Evolutionary conservation across 2,888 invertebrate genomes (phyloP), one percentile per base, ranked within the genome.

Genomic region (Athripsodes cinereus): DNA sequence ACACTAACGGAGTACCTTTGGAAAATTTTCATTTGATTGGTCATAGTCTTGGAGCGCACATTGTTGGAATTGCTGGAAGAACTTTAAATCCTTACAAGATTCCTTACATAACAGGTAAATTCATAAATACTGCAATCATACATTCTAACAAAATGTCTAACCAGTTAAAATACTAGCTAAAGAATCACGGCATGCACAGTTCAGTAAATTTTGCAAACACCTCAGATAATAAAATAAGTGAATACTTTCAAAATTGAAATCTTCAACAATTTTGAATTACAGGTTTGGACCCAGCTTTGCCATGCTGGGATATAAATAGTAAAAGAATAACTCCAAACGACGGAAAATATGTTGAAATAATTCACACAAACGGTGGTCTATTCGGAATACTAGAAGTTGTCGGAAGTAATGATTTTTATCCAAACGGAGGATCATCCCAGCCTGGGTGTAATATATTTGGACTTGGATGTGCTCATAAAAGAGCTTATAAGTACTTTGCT

Each of bases 401-500:
- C 2, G 55, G 55, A 19, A 44, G 60, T 16, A 62, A 60, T 31
- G 63, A 63, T 51, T 63, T 63, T 46, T 63, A 63, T 46, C 63
- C 63, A 11, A 63, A 62, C 22, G 60, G 55, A 2, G 63, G 63
- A 5, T 47, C 48, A n/a, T 22, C 21, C 16, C 55, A 56, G 46
- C 63, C 63, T 10, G 61, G 61, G 13, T 63, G 63, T 31, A 18
- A 35, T n/a, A 34, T 49, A 10, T 16, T 51, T n/a, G 51, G 50
- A 18, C n/a, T 57, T 3, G 57, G 50, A 2, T 62, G 62, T 26
- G 52, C 62, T 2, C 62, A 62, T 34, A 48, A 44, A 20, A 59
- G 57, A 49, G 60, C 69, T 1, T 75, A 72, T 53, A 67, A 71
- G 19, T 73, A 72, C 60, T 70, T 74, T 69, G 72, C 72, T 0